These are phyloP conservation scores for Bos javanicus DNA, from an alignment of 2,113 vertebrate species.

Conservation along the genomic window DNA sequence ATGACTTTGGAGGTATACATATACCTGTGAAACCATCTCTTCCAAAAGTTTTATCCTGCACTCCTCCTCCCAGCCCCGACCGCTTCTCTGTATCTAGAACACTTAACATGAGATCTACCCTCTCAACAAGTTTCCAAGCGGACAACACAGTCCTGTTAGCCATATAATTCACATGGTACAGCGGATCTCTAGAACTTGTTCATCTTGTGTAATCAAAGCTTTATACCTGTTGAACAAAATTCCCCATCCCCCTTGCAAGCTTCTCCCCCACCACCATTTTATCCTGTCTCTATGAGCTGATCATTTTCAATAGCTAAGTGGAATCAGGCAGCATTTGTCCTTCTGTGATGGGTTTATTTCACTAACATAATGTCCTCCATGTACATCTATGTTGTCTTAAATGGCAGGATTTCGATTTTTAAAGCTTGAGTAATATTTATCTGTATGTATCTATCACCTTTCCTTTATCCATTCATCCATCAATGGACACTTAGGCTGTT, in stretches of 20 bases:
- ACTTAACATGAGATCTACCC: no score
- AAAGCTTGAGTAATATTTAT: not conserved
- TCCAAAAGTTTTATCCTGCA: not conserved
- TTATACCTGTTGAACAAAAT: not conserved
- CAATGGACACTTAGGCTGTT: not conserved
- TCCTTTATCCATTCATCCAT: not conserved
- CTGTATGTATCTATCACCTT: not conserved
- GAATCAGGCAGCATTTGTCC: not conserved
- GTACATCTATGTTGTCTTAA: not conserved
- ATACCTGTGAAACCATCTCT: not conserved
- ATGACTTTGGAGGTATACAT: not conserved
- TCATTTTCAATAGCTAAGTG: not conserved
- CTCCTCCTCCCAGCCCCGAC: not conserved
- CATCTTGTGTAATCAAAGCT: not conserved
- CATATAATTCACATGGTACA: fast-evolving
- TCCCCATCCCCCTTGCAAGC: no score
- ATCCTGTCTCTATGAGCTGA: not conserved
- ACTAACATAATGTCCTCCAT: not conserved
- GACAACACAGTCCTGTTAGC: no score
- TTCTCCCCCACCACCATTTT: not conserved
- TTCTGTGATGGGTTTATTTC: not conserved
- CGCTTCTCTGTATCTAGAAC: not conserved
- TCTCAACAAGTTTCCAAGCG: not conserved
- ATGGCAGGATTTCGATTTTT: not conserved
- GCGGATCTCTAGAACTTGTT: not conserved